phyloP scores from a whole-genome alignment of 2,888 invertebrate species.

The Acanthosoma haemorrhoidale region DNA sequence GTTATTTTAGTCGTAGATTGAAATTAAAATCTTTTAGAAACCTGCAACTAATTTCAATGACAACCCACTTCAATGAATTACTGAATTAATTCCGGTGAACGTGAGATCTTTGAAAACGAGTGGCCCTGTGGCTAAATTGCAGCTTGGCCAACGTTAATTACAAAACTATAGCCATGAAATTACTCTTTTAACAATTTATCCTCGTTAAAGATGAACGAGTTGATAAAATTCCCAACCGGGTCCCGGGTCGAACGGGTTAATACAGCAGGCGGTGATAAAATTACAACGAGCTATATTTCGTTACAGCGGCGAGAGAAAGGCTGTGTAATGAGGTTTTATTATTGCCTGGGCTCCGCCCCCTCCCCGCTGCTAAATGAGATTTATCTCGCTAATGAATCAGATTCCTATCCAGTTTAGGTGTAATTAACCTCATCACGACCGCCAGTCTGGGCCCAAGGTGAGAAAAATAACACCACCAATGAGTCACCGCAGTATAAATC shows the following conservation, averaged over 20 bases:
- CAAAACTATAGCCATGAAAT: too few relatives aligned
- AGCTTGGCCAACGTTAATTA: neutral
- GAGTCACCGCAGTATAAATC: too few relatives aligned
- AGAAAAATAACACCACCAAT: conserved; percentile 7
- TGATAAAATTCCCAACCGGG: neutral
- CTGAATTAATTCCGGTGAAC: too few relatives aligned
- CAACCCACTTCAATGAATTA: too few relatives aligned
- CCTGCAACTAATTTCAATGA: neutral
- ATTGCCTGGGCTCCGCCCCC: neutral
- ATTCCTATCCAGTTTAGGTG: neutral
- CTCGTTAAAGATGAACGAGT: neutral
- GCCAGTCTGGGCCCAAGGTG: neutral
- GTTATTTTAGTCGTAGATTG: too few relatives aligned
- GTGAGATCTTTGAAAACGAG: neutral
- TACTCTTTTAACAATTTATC: neutral
- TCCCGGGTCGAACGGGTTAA: neutral
- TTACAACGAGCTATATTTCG: neutral
- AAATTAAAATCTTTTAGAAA: too few relatives aligned
- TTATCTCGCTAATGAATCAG: conserved; percentile 20
- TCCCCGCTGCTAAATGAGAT: conserved; percentile 7
- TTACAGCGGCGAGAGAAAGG: neutral
- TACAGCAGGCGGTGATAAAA: neutral
- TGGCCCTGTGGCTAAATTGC: neutral
- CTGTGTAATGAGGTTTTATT: conserved; percentile 9
- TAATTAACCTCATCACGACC: neutral